A percentile compares a stretch with the other conserved stretches of the same genome.
These are phyloP conservation scores for Galeopterus variegatus DNA, from an alignment of 2,113 vertebrate species.

Conservation along the genomic window DNA sequence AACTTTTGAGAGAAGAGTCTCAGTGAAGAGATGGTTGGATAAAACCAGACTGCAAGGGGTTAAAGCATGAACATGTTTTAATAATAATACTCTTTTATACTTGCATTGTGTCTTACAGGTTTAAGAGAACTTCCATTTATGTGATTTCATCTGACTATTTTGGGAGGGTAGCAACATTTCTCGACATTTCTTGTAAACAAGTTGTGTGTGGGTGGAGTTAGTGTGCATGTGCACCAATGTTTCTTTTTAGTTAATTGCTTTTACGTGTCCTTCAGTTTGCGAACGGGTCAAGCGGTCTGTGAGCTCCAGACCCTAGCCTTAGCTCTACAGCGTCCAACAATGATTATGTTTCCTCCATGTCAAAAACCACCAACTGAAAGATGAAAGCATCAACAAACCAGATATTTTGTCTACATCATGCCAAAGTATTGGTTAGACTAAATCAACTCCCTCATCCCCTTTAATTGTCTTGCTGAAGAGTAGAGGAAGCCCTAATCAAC, in stretches of 20 bases:
- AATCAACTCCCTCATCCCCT: neutral
- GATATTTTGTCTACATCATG: slow-evolving; percentile 71
- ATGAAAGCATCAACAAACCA: slow-evolving; percentile 39
- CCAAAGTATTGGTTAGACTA: slow-evolving; percentile 57
- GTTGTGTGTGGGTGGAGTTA: too few species aligned
- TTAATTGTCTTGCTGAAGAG: slow-evolving; percentile 51
- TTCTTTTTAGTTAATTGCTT: too few species aligned
- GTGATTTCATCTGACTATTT: neutral
- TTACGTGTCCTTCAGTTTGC: too few species aligned
- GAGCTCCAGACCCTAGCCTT: too few species aligned
- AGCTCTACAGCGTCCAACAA: neutral
- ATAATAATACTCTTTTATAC: neutral
- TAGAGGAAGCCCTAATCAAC: slow-evolving; percentile 31
- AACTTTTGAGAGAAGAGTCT: neutral
- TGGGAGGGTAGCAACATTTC: neutral
- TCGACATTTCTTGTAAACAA: too few species aligned
- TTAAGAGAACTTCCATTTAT: neutral
- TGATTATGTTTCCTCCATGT: slow-evolving; percentile 36
- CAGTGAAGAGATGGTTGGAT: neutral
- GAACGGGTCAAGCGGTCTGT: too few species aligned
- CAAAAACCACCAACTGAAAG: slow-evolving; percentile 65
- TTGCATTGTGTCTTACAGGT: neutral
- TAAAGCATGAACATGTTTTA: neutral
- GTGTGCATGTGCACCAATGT: too few species aligned
- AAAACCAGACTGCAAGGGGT: neutral